A percentile compares a stretch with the other conserved stretches of the same genome.
Evolutionary conservation across 2,888 invertebrate species (phyloP).

Genomic region (Tipula helvola): DNA sequence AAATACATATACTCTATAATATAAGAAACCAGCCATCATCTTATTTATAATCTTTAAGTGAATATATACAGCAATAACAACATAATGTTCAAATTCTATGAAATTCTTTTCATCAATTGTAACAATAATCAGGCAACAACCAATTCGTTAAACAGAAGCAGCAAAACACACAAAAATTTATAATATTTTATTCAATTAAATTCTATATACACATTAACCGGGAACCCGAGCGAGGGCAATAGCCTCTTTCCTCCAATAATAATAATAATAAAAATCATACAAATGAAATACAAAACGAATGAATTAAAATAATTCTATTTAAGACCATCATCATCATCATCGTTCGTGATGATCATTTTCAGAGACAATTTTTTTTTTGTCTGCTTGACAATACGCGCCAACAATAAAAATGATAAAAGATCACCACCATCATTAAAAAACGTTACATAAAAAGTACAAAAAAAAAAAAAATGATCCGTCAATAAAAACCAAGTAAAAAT

Average conservation of each 20-base stretch:
- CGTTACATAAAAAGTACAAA: background rate
- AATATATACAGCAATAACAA: background rate
- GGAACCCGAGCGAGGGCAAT: background rate
- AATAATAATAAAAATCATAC: background rate
- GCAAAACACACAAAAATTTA: background rate
- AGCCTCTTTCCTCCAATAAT: slow-evolving; percentile 1
- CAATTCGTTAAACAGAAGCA: background rate
- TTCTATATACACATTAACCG: background rate
- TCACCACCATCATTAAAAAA: background rate
- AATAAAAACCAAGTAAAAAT: background rate
- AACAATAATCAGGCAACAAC: slow-evolving; percentile 4
- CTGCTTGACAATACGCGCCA: background rate
- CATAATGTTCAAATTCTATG: background rate
- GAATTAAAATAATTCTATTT: background rate
- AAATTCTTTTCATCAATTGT: slow-evolving; percentile 4
- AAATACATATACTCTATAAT: background rate
- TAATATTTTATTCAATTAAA: background rate
- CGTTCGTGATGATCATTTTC: background rate
- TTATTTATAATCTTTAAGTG: slow-evolving; percentile 4
- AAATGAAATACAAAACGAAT: background rate
- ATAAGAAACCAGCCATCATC: background rate
- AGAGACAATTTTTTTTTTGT: background rate
- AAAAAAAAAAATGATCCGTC: background rate
- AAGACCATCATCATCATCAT: background rate
- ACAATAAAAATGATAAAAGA: background rate